These are phyloP conservation scores for Greenwoodochromis staneri DNA, from an alignment of 2,113 vertebrate species.

Conservation along the genomic window DNA sequence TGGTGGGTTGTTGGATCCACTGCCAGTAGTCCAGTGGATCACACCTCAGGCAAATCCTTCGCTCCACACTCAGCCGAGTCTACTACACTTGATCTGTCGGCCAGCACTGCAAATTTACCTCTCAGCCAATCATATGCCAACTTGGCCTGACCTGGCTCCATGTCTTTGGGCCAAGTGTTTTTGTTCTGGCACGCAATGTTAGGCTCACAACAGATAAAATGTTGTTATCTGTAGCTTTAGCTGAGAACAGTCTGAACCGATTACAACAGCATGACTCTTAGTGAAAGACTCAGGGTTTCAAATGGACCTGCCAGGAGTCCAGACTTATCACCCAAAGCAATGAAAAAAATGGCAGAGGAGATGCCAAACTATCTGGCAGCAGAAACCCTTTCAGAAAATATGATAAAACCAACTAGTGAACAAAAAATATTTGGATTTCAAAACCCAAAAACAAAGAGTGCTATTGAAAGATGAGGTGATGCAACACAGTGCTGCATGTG, in stretches of 20 bases:
- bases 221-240: background rate
- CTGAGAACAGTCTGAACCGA: background rate
- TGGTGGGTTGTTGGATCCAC: background rate
- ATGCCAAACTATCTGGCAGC: background rate
- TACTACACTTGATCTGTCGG: background rate
- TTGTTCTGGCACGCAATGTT: background rate
- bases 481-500: fast-evolving
- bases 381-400: background rate
- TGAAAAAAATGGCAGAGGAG: fast-evolving
- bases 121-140: background rate
- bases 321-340: background rate
- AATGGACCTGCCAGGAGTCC: background rate
- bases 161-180: background rate
- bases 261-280: background rate
- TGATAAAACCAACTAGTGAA: background rate
- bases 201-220: background rate
- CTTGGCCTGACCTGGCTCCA: background rate
- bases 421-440: background rate
- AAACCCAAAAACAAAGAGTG: background rate
- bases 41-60: fast-evolving
- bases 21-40: background rate
- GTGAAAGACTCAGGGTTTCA: background rate
- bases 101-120: background rate
- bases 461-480: background rate
- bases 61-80: background rate